Percentiles rank a stretch among this genome's conserved stretches.
These are phyloP conservation scores for Orgyia antiqua DNA, from an alignment of 2,888 invertebrate species.

Conservation along the genomic window DNA sequence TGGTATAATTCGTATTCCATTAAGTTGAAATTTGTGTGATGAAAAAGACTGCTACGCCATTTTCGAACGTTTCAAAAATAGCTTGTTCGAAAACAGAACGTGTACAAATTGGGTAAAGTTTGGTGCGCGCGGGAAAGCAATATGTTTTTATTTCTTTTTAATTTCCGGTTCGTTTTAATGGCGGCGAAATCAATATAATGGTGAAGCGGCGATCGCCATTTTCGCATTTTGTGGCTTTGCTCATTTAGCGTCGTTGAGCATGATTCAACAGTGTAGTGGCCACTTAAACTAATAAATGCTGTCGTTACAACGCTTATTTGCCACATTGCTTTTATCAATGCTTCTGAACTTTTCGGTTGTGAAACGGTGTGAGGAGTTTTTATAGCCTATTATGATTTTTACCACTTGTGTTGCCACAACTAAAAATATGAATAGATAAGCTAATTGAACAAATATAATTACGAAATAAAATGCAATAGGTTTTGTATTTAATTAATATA, in stretches of 20 bases:
- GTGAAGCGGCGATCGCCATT: conserved; percentile 63
- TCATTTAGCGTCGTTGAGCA: conserved; percentile 66
- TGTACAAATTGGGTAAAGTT: conserved; percentile 73
- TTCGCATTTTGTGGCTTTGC: conserved; percentile 73
- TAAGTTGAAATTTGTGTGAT: conserved; percentile 25
- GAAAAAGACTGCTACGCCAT: conserved; percentile 27
- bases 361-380: not conserved
- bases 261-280: conserved; percentile 35
- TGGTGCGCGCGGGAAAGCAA: conserved; percentile 72
- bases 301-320: conserved; percentile 42
- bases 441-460: not conserved
- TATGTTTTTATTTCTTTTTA: conserved; percentile 77
- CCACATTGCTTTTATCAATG: conserved; percentile 8
- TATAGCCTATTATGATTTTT: not conserved
- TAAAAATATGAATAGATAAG: not conserved
- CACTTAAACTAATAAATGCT: conserved; percentile 48
- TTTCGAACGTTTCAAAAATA: conserved; percentile 35
- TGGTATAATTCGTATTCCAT: conserved; percentile 2
- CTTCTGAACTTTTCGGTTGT: not conserved
- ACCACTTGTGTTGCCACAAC: not conserved
- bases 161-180: conserved; percentile 76
- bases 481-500: not conserved
- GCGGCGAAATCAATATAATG: conserved; percentile 77
- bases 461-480: not conserved
- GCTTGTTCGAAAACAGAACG: conserved; percentile 64